These are phyloP conservation scores for Laspeyria flexula DNA, from an alignment of 2,888 invertebrate species.

Conservation along the genomic window DNA sequence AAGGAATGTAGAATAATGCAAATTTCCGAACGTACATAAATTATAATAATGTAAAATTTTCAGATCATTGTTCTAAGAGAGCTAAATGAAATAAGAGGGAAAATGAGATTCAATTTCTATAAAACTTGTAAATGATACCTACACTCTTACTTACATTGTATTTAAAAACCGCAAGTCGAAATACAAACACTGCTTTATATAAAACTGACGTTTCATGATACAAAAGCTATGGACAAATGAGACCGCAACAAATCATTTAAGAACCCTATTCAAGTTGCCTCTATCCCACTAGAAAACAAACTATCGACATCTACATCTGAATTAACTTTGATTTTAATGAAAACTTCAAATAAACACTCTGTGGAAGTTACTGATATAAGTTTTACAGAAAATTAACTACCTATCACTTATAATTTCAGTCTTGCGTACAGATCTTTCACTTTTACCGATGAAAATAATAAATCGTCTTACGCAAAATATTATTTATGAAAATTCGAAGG, in stretches of 20 bases:
- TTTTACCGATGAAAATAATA: slow-evolving; percentile 34
- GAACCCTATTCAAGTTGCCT: background rate
- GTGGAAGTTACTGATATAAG: slow-evolving; percentile 8
- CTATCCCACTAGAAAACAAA: slow-evolving; percentile 1
- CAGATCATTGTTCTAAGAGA: slow-evolving; percentile 9
- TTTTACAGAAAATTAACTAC: slow-evolving; percentile 38
- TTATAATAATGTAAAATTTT: background rate
- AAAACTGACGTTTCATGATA: background rate
- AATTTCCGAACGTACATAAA: background rate
- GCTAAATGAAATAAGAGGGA: background rate
- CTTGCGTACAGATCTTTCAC: slow-evolving; percentile 50
- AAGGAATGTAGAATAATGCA: slow-evolving; percentile 29
- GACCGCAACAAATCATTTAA: slow-evolving; percentile 2
- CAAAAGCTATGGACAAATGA: slow-evolving; percentile 4
- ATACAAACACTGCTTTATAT: background rate
- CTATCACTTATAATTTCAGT: slow-evolving; percentile 48
- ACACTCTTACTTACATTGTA: slow-evolving; percentile 11
- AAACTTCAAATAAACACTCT: background rate
- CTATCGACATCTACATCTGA: background rate
- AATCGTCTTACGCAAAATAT: slow-evolving; percentile 35
- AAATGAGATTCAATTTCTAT: slow-evolving; percentile 36
- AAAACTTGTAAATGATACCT: slow-evolving; percentile 33
- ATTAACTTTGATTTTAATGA: background rate
- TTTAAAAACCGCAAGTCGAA: background rate
- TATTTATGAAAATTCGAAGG: slow-evolving; percentile 16